Conservation (phyloP, 2,888 invertebrate species). For the Campoplex capitator region DNA sequence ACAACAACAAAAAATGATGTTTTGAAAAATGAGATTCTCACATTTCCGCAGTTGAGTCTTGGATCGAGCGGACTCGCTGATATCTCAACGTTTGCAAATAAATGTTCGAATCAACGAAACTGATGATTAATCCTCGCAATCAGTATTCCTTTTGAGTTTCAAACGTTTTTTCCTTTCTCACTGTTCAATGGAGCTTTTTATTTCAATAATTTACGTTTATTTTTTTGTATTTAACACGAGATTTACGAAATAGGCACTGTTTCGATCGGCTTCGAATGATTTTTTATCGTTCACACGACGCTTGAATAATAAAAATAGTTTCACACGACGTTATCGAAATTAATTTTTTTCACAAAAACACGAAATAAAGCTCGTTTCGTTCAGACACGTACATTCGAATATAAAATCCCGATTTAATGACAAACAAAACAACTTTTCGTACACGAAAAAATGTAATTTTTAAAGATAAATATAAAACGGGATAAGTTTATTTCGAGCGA, state of each 20-base stretch:
- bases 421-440: neutral
- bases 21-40: constrained; percentile 20
- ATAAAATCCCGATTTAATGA: neutral
- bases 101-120: neutral
- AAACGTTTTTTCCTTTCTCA: constrained; percentile 18
- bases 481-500: constrained; percentile 18
- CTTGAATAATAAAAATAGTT: constrained; percentile 5
- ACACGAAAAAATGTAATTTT: neutral
- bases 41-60: constrained; percentile 36
- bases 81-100: neutral
- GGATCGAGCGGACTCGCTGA: constrained; percentile 15
- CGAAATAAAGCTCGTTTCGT: neutral
- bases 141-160: constrained; percentile 41
- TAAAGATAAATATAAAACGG: neutral
- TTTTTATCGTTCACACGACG: neutral
- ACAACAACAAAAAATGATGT: neutral
- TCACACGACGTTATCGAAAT: neutral
- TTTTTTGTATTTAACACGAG: constrained; percentile 33
- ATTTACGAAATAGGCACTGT: constrained; percentile 39
- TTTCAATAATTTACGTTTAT: neutral
- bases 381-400: neutral
- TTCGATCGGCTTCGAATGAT: neutral
- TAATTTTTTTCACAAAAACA: neutral
- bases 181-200: constrained; percentile 29
- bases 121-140: constrained; percentile 59